A percentile compares a stretch with the other conserved stretches of the same genome.
These are phyloP conservation scores for Sphyrna mokarran DNA, from an alignment of 2,113 vertebrate species.

Conservation along the genomic window DNA sequence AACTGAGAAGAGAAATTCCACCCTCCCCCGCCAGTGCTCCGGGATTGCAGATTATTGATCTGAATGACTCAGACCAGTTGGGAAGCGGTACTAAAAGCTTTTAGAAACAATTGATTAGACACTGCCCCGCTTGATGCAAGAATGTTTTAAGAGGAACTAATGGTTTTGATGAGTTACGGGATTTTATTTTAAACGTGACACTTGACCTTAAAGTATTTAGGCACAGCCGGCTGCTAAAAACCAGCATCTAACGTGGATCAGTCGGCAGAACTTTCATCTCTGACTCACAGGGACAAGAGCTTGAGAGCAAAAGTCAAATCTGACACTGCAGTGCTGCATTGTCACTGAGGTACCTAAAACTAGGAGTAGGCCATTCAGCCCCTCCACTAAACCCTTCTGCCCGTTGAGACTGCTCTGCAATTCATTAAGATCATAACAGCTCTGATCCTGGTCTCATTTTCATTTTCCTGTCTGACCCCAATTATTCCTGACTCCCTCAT, in stretches of 20 bases:
- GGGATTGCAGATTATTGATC: neutral
- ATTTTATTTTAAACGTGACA: neutral
- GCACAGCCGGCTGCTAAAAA: neutral
- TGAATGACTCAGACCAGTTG: neutral
- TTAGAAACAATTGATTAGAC: neutral
- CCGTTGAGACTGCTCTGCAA: too few species aligned
- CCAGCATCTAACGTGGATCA: neutral
- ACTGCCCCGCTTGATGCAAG: neutral
- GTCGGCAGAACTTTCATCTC: neutral
- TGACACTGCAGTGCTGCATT: neutral
- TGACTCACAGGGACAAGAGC: neutral
- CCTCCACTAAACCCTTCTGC: too few species aligned
- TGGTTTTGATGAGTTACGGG: neutral
- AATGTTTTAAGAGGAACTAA: neutral
- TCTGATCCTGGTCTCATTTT: too few species aligned
- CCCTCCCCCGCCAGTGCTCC: neutral
- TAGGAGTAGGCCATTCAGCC: too few species aligned
- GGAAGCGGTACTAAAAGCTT: neutral
- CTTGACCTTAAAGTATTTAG: neutral
- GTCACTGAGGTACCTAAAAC: neutral
- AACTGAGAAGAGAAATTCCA: too few species aligned
- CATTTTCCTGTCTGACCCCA: too few species aligned
- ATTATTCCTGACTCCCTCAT: too few species aligned
- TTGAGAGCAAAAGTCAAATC: neutral
- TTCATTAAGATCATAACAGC: too few species aligned